Conservation (phyloP, 2,797 vertebrate species). For the Mallotus villosus region DNA sequence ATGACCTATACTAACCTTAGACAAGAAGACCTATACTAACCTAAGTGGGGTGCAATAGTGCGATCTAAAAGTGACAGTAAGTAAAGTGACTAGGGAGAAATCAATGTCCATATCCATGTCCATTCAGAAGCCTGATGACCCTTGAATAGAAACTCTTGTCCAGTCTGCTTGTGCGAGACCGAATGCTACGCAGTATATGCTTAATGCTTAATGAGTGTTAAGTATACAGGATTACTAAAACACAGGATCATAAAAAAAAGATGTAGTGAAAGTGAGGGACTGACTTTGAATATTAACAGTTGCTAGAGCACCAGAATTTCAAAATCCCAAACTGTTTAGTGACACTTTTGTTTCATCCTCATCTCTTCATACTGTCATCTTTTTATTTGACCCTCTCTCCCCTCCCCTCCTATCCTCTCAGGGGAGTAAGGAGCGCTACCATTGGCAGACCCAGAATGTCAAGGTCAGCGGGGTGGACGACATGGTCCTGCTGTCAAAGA, state of each 20-base stretch:
- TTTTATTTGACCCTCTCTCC: background rate
- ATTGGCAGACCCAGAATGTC: slow-evolving; percentile 85
- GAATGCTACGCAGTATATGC: too few relatives aligned
- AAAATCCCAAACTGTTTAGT: too few relatives aligned
- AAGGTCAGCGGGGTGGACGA: slow-evolving; percentile 84
- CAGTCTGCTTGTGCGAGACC: too few relatives aligned
- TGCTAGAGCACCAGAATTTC: background rate
- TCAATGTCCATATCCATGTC: too few relatives aligned
- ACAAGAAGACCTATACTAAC: too few relatives aligned
- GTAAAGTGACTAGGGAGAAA: too few relatives aligned
- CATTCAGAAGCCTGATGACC: too few relatives aligned
- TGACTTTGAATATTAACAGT: background rate
- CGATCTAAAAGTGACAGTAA: too few relatives aligned
- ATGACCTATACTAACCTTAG: too few relatives aligned
- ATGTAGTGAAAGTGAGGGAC: background rate
- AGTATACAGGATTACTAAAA: background rate
- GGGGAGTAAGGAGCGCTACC: slow-evolving; percentile 84
- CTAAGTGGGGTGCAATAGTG: too few relatives aligned
- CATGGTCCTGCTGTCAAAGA: slow-evolving; percentile 84
- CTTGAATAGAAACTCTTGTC: too few relatives aligned
- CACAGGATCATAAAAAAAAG: background rate
- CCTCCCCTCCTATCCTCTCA: slow-evolving; percentile 39
- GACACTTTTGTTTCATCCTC: background rate
- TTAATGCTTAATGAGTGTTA: background rate
- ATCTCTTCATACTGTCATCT: background rate